phyloP scores from a whole-genome alignment of 1,140 invertebrate species.

The Chlorops oryzae region DNA sequence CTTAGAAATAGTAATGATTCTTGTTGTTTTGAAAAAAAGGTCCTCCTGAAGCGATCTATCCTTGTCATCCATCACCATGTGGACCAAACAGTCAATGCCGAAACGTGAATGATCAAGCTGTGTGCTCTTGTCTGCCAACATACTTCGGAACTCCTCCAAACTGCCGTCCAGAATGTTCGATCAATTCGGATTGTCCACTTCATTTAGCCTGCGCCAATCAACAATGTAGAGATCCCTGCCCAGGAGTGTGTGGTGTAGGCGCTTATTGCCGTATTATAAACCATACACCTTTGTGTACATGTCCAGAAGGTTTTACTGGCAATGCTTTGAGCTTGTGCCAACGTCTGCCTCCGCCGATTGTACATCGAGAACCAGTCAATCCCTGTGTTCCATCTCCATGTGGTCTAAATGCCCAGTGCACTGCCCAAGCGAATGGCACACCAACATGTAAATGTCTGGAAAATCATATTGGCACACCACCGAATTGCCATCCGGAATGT shows the following conservation, averaged over 20 bases:
- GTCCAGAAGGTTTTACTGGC: slow-evolving; percentile 67
- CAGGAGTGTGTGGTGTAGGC: slow-evolving; percentile 61
- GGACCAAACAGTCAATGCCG: slow-evolving; percentile 61
- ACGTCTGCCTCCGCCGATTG: slow-evolving; percentile 25
- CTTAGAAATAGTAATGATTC: slow-evolving; percentile 61
- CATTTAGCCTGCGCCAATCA: slow-evolving; percentile 64
- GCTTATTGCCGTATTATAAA: slow-evolving; percentile 74
- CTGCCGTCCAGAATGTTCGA: slow-evolving; percentile 60
- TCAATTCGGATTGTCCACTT: slow-evolving; percentile 60
- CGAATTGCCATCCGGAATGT: slow-evolving; percentile 65
- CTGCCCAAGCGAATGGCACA: slow-evolving; percentile 56
- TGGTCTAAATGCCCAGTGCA: slow-evolving; percentile 67
- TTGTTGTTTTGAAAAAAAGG: slow-evolving; percentile 56
- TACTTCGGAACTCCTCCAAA: slow-evolving; percentile 58
- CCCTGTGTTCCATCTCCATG: slow-evolving; percentile 69
- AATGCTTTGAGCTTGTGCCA: slow-evolving; percentile 63
- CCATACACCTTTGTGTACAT: slow-evolving; percentile 75
- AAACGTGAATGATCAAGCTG: slow-evolving; percentile 54
- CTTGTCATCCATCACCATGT: slow-evolving; percentile 70
- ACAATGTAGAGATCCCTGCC: slow-evolving; percentile 63
- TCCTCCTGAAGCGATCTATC: slow-evolving; percentile 37
- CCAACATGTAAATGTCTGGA: slow-evolving; percentile 71
- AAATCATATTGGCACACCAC: slow-evolving; percentile 69
- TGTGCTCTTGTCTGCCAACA: slow-evolving; percentile 58
- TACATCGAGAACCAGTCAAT: slow-evolving; percentile 34